Conservation (phyloP, 2,888 invertebrate genomes). For the Brassicogethes aeneus region DNA sequence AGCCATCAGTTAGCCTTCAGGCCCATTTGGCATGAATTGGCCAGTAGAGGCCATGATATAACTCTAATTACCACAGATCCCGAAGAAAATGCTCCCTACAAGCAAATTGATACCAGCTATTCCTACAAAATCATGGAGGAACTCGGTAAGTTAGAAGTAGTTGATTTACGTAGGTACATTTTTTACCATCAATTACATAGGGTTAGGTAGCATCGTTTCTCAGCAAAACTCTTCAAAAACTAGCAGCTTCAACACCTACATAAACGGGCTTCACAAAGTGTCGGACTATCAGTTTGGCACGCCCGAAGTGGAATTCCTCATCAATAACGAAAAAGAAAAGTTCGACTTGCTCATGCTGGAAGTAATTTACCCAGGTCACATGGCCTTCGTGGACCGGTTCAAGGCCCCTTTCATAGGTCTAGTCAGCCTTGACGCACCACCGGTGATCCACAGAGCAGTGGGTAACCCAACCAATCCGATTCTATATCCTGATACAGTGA, state of each 20-base stretch:
- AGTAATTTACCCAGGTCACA: slow-evolving; percentile 18
- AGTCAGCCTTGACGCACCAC: slow-evolving; percentile 21
- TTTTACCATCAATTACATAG: no score
- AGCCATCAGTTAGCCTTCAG: slow-evolving; percentile 25
- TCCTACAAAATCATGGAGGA: slow-evolving; percentile 14
- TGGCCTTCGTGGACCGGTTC: slow-evolving; percentile 26
- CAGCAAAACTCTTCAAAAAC: slow-evolving; percentile 1
- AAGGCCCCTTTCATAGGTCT: slow-evolving; percentile 28
- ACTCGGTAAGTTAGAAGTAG: no score
- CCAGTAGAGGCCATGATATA: slow-evolving; percentile 22
- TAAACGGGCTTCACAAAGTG: slow-evolving; percentile 9
- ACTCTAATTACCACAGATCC: slow-evolving; percentile 21
- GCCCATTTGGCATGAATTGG: slow-evolving; percentile 22
- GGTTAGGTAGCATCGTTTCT: no score
- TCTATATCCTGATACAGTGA: slow-evolving; percentile 24
- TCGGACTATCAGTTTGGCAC: slow-evolving; percentile 18
- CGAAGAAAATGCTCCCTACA: slow-evolving; percentile 10
- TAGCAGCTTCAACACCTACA: slow-evolving; percentile 3
- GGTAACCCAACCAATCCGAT: slow-evolving; percentile 27
- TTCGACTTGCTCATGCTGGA: slow-evolving; percentile 30
- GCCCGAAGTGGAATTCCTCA: slow-evolving; percentile 22
- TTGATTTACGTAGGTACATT: no score
- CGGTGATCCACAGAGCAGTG: slow-evolving; percentile 18
- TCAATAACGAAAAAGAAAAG: slow-evolving; percentile 30
- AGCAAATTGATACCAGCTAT: slow-evolving; percentile 15